phyloP scores from a whole-genome alignment of 2,797 vertebrate species.

The Megalops cyprinoides region DNA sequence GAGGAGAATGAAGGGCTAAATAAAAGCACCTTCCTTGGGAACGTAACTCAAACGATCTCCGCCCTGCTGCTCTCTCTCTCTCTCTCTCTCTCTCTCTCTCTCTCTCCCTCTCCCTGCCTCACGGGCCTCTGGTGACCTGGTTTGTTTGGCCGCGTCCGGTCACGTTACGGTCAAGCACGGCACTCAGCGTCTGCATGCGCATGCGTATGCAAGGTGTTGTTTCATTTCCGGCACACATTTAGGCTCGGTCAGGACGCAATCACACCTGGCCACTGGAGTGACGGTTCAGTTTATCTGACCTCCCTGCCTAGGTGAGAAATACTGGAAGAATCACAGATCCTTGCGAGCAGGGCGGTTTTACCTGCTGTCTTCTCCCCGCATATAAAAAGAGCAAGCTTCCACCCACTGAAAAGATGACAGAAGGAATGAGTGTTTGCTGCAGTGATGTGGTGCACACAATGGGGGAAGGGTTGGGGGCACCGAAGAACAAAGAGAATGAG shows the following conservation, averaged over 20 bases:
- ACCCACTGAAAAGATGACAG: not conserved
- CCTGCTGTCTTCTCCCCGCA: slow-evolving; percentile 2
- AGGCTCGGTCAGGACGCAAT: not conserved
- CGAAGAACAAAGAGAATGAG: slow-evolving; percentile 27
- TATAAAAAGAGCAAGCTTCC: not conserved
- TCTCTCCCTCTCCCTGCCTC: too few relatives aligned
- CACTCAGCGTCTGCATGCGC: too few relatives aligned
- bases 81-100: too few relatives aligned
- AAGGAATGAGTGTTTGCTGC: not conserved
- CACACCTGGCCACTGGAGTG: not conserved
- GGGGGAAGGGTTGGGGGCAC: not conserved
- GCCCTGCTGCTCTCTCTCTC: too few relatives aligned
- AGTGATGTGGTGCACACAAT: not conserved
- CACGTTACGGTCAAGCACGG: not conserved
- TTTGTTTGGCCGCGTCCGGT: not conserved
- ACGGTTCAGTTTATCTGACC: slow-evolving; percentile 17
- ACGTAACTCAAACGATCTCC: too few relatives aligned
- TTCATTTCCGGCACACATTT: slow-evolving; percentile 47
- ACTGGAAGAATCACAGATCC: slow-evolving; percentile 6
- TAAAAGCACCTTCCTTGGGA: too few relatives aligned
- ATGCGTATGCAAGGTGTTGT: slow-evolving; percentile 27
- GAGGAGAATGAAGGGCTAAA: not conserved
- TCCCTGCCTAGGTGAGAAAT: not conserved
- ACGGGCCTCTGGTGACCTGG: not conserved
- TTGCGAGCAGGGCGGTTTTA: not conserved